phyloP scores from a whole-genome alignment of 2,888 invertebrate species.

The Vanessa cardui region DNA sequence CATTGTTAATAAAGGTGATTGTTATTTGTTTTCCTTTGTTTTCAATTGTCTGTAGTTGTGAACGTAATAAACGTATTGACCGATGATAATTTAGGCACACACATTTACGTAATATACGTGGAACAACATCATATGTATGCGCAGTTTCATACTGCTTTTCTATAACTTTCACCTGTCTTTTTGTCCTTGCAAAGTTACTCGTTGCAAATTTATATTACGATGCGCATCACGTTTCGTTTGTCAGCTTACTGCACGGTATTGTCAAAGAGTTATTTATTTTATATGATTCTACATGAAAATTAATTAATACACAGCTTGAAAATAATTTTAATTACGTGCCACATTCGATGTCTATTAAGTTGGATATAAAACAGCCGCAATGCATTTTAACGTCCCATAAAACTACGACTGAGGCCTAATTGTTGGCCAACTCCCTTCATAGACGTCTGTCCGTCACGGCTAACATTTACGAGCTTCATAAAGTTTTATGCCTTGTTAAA shows the following conservation, averaged over 20 bases:
- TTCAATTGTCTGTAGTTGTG: background rate
- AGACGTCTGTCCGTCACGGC: slow-evolving; percentile 53
- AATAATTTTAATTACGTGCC: slow-evolving; percentile 20
- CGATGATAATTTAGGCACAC: background rate
- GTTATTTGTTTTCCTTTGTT: background rate
- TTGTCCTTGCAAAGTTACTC: slow-evolving; percentile 9
- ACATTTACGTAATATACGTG: background rate
- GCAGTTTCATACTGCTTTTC: slow-evolving; percentile 4
- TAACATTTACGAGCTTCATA: slow-evolving; percentile 60
- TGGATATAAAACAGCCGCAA: slow-evolving; percentile 65
- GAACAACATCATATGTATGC: slow-evolving; percentile 1
- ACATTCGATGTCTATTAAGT: slow-evolving; percentile 47
- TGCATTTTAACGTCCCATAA: slow-evolving; percentile 69
- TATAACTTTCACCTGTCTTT: slow-evolving; percentile 11
- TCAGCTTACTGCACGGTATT: background rate
- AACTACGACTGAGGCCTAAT: slow-evolving; percentile 70
- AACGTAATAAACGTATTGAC: background rate
- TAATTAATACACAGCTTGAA: background rate
- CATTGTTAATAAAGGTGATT: background rate
- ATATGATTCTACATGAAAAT: background rate
- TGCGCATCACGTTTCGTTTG: slow-evolving; percentile 10
- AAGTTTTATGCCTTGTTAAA: slow-evolving; percentile 54
- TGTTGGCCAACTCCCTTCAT: slow-evolving; percentile 55
- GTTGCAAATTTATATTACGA: slow-evolving; percentile 3
- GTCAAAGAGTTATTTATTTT: background rate